phyloP scores from a whole-genome alignment of 1,140 invertebrate species.

The Anoplophora glabripennis region DNA sequence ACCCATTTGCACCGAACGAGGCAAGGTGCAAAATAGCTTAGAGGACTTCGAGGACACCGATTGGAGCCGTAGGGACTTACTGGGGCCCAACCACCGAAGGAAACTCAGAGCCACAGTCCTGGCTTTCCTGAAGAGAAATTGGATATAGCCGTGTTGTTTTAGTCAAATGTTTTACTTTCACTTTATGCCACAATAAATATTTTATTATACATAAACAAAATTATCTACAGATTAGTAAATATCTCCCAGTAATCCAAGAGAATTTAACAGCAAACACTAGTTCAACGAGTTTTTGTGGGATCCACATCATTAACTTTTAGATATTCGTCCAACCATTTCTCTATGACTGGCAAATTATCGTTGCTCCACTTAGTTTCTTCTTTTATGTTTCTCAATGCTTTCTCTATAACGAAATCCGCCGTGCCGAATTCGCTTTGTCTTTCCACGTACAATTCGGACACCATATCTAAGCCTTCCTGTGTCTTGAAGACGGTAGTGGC shows the following conservation, averaged over 20 bases:
- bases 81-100: slow-evolving; percentile 40
- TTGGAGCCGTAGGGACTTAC: slow-evolving; percentile 44
- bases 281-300: neutral
- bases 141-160: slow-evolving; percentile 28
- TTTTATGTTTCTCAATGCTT: slow-evolving; percentile 64
- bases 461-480: slow-evolving; percentile 65
- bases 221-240: too few species aligned
- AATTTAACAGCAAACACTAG: neutral
- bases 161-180: neutral
- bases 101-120: slow-evolving; percentile 44
- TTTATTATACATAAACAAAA: too few species aligned
- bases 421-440: slow-evolving; percentile 62
- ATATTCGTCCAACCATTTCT: slow-evolving; percentile 63
- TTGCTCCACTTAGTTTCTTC: slow-evolving; percentile 68
- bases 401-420: slow-evolving; percentile 64
- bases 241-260: too few species aligned
- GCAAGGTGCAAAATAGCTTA: slow-evolving; percentile 42
- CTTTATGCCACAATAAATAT: neutral
- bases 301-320: slow-evolving; percentile 37
- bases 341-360: slow-evolving; percentile 66
- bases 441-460: slow-evolving; percentile 58
- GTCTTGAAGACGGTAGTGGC: slow-evolving; percentile 70
- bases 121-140: slow-evolving; percentile 38
- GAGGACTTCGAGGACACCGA: slow-evolving; percentile 43
- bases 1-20: slow-evolving; percentile 45